Base-by-base conservation (phyloP, 2,113 vertebrate genomes). In the Prochilodus magdalenae region DNA sequence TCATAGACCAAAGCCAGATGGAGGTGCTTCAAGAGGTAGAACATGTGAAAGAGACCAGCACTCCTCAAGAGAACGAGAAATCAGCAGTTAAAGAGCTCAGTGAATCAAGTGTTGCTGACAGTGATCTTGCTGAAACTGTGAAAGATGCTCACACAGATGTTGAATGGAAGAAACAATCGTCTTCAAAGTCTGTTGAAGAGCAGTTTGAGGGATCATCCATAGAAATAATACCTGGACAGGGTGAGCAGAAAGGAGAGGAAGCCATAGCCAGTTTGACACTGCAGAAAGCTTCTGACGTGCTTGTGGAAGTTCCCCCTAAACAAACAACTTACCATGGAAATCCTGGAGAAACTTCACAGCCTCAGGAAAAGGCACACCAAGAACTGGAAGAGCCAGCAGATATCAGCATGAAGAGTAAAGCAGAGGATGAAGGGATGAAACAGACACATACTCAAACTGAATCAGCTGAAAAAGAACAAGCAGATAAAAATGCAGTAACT, bases 191-290 rank as follows among this genome's bases (percentile, higher is more conserved):
- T 63, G 15, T 24, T 76, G 30, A 76, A 55, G 30, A 72, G 20
- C 29, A 59, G 4, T 51, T 65, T 40, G 14, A 30, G 26, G 30
- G 40, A 75, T 8, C 47, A 53, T 49, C 10, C 47, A 57, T 27
- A 33, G 75, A 66, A 80, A 72, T n/a, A 30, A 40, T 51, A 26
- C 16, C 47, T 53, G 47, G 62, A 73, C 57, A 63, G 6, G 53
- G n/a, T 20, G 29, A 53, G 20, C 22, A 81, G 33, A 66, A 27
- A 15, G 63, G 40, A 22, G 24, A 29, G n/a, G 20, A 85, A 57
- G 22, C 26, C 44, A 73, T 40, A 26, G 8, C 40, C 30, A 30
- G 3, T 40, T 76, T 70, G 49, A 84, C 29, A 75, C 20, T 30
- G 72, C 63, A 13, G 30, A 49, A 73, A 44, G 47, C 18, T 22